These are phyloP conservation scores for Enteromius unitaeniatus DNA, from an alignment of 2,797 vertebrate species.

Conservation along the genomic window DNA sequence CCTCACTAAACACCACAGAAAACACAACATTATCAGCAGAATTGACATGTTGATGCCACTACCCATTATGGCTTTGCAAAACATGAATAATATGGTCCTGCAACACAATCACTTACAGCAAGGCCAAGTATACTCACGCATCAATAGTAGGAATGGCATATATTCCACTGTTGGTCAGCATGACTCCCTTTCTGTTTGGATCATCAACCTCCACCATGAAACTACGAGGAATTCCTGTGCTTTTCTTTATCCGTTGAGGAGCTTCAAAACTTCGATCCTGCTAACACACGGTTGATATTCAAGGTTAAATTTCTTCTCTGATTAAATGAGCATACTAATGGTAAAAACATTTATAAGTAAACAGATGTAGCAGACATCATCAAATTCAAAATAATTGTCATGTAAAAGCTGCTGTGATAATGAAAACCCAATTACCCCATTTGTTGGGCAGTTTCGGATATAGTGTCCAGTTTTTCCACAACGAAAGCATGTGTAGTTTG, in stretches of 20 bases:
- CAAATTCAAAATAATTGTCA: not conserved
- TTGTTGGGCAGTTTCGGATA: slow-evolving; percentile 93
- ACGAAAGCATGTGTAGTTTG: slow-evolving; percentile 93
- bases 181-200: slow-evolving; percentile 94
- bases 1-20: slow-evolving; percentile 77
- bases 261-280: slow-evolving; percentile 93
- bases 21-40: not conserved
- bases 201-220: slow-evolving; percentile 98
- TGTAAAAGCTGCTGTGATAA: slow-evolving; percentile 29
- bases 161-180: slow-evolving; percentile 95
- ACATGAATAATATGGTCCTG: not conserved
- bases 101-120: not conserved
- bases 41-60: not conserved
- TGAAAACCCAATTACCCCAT: slow-evolving; percentile 82
- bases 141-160: slow-evolving; percentile 95
- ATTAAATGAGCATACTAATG: not conserved
- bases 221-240: slow-evolving; percentile 95
- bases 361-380: not conserved
- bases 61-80: not conserved
- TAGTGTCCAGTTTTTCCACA: slow-evolving; percentile 95
- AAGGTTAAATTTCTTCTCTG: slow-evolving; percentile 18
- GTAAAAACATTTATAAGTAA: not conserved
- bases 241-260: slow-evolving; percentile 91
- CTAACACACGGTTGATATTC: slow-evolving; percentile 41
- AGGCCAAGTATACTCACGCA: slow-evolving; percentile 82